A percentile compares a stretch with the other conserved stretches of the same genome.
These are phyloP conservation scores for Capromys pilorides DNA, from an alignment of 2,797 vertebrate genomes.

Conservation along the genomic window DNA sequence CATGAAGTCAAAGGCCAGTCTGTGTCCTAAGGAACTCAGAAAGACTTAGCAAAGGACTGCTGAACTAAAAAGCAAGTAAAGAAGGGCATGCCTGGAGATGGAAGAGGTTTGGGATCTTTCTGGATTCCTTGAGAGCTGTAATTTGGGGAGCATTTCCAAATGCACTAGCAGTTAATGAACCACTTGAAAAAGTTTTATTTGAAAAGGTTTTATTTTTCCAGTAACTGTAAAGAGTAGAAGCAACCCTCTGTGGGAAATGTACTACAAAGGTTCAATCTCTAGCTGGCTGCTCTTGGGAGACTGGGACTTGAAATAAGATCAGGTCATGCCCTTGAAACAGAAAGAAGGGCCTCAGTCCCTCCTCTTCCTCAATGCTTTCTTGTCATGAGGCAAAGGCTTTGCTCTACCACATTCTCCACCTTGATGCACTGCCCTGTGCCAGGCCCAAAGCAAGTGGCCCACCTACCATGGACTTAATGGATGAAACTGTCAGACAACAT, in stretches of 20 bases:
- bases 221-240: not conserved
- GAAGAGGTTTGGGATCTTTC: not conserved
- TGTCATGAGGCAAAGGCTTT: not conserved
- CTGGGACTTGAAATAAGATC: not conserved
- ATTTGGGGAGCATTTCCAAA: not conserved
- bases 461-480: not conserved
- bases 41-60: not conserved
- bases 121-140: not conserved
- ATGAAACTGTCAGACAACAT: not conserved
- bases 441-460: not conserved
- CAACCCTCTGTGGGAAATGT: not conserved
- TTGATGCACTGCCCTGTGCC: not conserved
- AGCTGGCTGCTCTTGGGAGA: not conserved
- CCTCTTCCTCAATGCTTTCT: not conserved
- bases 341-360: no score
- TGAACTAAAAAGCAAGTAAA: not conserved
- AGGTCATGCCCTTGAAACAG: not conserved
- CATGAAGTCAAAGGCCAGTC: not conserved
- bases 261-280: not conserved
- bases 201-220: constrained; percentile 13
- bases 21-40: not conserved
- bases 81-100: not conserved
- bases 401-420: no score
- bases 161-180: not conserved
- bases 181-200: not conserved